Base-by-base conservation (phyloP, 2,797 vertebrate species). In the Hybognathus amarus region DNA sequence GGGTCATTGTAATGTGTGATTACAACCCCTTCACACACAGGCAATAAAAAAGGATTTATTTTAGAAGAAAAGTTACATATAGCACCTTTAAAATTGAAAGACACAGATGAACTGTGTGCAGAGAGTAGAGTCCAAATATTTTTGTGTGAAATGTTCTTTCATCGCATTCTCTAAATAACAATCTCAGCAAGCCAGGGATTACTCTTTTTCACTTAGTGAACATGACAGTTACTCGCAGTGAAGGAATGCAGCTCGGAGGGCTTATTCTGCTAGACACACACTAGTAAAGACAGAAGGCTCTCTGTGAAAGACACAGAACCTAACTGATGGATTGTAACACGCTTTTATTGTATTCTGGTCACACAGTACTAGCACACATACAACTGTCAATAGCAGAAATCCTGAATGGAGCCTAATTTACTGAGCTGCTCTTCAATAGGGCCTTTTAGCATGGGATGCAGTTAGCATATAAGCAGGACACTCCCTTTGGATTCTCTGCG, bases 371-470 rank as follows among this genome's bases (percentile, higher is more conserved):
- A 11, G 13, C 33, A 47, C 33, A 69, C 22, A 30, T 56, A 69
- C 63, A 77, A 17, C 83, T 63, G 30, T 81, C 54, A 85, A 66
- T 64, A 33, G 70, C 59, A 66, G 30, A 56, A 77, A 9, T 82
- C 56, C 59, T 78, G 56, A 85, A 82, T 82, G 56, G 56, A 63
- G 84, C 63, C 75, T 87, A 78, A 84, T 87, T 87, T 82, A 87
- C 78, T 69, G 73, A 73, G 45, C 71, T 80, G 45, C 77, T 59
- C n/a, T 77, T 83, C 71, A 83, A 73, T 50, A 73, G 76, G 45
- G 63, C 27, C 66, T 52, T 69, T 83, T 68, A 56, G 13, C 69
- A 73, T 33, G 18, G 24, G 73, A 84, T 36, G 61, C 67, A 79
- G 76, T 54, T 50, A 69, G 40, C n/a, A 45, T 69, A 75, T 13